Evolutionary conservation across 2,888 invertebrate species (phyloP).

Genomic region (Xestia ashworthii): DNA sequence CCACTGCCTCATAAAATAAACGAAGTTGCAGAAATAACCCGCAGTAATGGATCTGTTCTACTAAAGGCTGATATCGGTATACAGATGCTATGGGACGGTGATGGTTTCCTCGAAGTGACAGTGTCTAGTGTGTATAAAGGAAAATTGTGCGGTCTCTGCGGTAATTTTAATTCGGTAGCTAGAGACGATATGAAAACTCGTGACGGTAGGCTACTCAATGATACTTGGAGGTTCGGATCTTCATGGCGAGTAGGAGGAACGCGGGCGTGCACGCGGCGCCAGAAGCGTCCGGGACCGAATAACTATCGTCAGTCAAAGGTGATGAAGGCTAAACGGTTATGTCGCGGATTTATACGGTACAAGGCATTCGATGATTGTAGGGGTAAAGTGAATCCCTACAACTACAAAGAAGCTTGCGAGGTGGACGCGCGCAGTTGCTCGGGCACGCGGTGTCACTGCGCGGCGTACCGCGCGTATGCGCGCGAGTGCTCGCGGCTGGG

Average conservation of each 20-base stretch:
- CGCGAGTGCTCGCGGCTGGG: slow-evolving; percentile 96
- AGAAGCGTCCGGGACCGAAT: slow-evolving; percentile 84
- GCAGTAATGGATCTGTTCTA: slow-evolving; percentile 92
- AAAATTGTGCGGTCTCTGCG: slow-evolving; percentile 97
- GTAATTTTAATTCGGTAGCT: slow-evolving; percentile 97
- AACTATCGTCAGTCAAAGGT: slow-evolving; percentile 87
- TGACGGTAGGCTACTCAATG: slow-evolving; percentile 92
- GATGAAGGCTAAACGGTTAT: slow-evolving; percentile 86
- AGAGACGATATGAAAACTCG: slow-evolving; percentile 96
- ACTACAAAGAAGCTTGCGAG: slow-evolving; percentile 96
- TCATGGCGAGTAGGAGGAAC: slow-evolving; percentile 98
- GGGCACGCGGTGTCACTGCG: slow-evolving; percentile 95
- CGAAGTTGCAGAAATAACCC: slow-evolving; percentile 91
- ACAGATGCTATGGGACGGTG: slow-evolving; percentile 97
- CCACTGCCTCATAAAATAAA: slow-evolving; percentile 92
- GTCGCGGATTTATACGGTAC: slow-evolving; percentile 88
- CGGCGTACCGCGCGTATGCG: slow-evolving; percentile 96
- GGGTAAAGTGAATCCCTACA: slow-evolving; percentile 94
- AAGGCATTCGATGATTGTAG: slow-evolving; percentile 94
- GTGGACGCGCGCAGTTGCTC: slow-evolving; percentile 97
- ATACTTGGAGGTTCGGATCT: slow-evolving; percentile 94
- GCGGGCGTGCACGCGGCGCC: slow-evolving; percentile 92
- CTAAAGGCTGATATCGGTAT: slow-evolving; percentile 94
- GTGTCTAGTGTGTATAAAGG: slow-evolving; percentile 93
- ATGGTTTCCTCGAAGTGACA: slow-evolving; percentile 97